Base-by-base conservation (phyloP, 23 tunicate genomes). In the Clavelina lepadiformis region DNA sequence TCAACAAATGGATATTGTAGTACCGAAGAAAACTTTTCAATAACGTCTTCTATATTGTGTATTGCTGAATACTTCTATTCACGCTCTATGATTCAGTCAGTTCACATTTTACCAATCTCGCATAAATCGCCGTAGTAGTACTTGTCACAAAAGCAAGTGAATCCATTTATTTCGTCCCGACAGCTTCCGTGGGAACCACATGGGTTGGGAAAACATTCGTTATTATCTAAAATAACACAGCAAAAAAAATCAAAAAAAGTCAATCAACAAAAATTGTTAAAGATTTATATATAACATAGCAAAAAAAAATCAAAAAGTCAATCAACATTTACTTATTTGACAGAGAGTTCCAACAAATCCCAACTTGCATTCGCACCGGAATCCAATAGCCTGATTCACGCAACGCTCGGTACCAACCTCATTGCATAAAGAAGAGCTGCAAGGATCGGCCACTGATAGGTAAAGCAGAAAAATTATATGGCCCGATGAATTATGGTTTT, bases 91-190 rank as follows among this genome's bases (percentile, higher is more conserved):
- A n/a, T n/a, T n/a, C n/a, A n/a, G n/a, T n/a, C n/a, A n/a, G n/a
- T n/a, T 68, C n/a, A 37, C 54, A 7, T 21, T 47, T 35, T 27
- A 67, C 82, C 74, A 22, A 28, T 47, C 20, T 77, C 82, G 34
- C 82, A 77, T 5, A 29, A 29, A 0, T 29, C 2, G 0, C 82
- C 82, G 31, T 20, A 53, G 66, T 77, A 54, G 4, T 21, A 49
- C 6, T 56, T 50, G 59, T 77, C 82, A 55, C 82, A 77, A 15
- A 56, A n/a, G 51, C 82, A 77, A 11, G 30, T 57, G 23, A 77
- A 77, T 37, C 63, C 51, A 33, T 29, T 55, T 27, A 67, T 23
- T 8, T 56, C 71, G 28, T 77, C 74, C 25, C n/a, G 0, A 55
- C 82, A 77, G 22, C 30, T 77, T 13, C 73, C 82, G 19, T 21